Conservation (phyloP, 2,113 vertebrate genomes). For the Crypturellus undulatus region DNA sequence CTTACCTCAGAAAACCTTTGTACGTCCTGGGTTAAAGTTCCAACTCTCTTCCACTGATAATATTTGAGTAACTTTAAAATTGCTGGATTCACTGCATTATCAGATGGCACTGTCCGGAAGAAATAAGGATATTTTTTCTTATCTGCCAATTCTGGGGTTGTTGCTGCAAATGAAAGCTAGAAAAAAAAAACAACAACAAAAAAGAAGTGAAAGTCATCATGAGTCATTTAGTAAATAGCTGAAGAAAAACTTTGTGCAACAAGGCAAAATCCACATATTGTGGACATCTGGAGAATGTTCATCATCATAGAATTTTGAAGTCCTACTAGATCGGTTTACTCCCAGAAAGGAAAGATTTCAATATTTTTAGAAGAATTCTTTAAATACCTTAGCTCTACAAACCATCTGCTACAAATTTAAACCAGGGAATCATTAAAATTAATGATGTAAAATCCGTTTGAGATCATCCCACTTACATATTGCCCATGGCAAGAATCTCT, state of each 20-base stretch:
- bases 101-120: conserved; percentile 98
- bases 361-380: neutral
- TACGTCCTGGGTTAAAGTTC: conserved; percentile 97
- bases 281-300: neutral
- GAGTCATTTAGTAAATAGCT: neutral
- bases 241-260: neutral
- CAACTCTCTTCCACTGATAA: conserved; percentile 95
- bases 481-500: neutral
- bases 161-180: conserved; percentile 97
- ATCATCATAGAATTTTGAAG: neutral
- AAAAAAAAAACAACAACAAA: conserved; percentile 33
- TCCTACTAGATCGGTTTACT: neutral
- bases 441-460: neutral
- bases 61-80: conserved; percentile 94
- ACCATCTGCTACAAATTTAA: neutral
- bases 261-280: neutral
- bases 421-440: neutral
- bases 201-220: neutral
- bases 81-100: conserved; percentile 97
- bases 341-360: neutral
- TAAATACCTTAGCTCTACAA: neutral
- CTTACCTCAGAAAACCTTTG: conserved; percentile 98
- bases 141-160: conserved; percentile 96
- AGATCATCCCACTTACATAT: neutral
- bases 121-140: conserved; percentile 99